Conservation (phyloP, 2,888 invertebrate genomes). For the Helleia helle region DNA sequence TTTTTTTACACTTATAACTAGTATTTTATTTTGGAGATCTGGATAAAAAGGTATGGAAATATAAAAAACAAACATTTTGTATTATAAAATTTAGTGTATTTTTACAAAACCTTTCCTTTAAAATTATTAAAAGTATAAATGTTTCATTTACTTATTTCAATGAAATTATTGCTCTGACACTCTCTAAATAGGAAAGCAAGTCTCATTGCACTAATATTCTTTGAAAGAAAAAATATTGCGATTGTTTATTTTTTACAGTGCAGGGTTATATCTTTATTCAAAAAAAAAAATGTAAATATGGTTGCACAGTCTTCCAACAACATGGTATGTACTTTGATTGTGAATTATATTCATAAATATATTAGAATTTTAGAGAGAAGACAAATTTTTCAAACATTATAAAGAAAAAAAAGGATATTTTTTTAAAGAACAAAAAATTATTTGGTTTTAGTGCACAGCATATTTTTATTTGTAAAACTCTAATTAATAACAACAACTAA, state of each 20-base stretch:
- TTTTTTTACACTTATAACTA: too few species aligned
- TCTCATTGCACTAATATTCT: too few species aligned
- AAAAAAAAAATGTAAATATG: neutral
- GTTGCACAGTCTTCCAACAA: neutral
- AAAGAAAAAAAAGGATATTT: constrained; percentile 29
- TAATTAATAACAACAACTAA: constrained; percentile 31
- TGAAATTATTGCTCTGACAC: too few species aligned
- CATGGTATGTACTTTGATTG: neutral
- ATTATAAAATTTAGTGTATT: constrained; percentile 69
- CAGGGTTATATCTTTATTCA: too few species aligned
- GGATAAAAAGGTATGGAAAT: too few species aligned
- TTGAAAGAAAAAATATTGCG: neutral
- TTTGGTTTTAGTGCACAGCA: constrained; percentile 66
- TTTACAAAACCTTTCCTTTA: constrained; percentile 41
- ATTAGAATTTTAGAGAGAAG: neutral
- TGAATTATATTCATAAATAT: too few species aligned
- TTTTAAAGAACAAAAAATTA: constrained; percentile 34
- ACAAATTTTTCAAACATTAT: constrained; percentile 21
- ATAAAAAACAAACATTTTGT: constrained; percentile 39
- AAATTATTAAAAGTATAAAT: neutral
- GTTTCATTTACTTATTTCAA: neutral
- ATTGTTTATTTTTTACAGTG: too few species aligned
- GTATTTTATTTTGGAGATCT: too few species aligned
- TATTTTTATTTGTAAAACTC: constrained; percentile 33
- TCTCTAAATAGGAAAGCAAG: too few species aligned